phyloP scores from a whole-genome alignment of 1,140 invertebrate genomes.

The Heterodera carotae region DNA sequence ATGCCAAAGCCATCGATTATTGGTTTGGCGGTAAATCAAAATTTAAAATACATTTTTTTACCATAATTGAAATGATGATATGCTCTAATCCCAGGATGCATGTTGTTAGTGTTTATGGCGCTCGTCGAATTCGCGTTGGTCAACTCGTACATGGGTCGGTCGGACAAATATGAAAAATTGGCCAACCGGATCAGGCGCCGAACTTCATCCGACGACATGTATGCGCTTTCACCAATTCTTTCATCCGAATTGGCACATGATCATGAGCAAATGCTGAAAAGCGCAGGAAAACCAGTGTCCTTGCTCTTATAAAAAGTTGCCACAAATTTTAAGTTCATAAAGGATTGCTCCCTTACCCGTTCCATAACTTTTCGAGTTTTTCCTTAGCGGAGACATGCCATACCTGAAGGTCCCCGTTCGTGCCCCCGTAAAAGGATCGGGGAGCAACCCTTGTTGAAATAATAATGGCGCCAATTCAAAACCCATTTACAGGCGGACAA shows the following conservation, averaged over 20 bases:
- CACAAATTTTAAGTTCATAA: not conserved
- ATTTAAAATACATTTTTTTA: not conserved
- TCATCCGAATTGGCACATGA: slow-evolving; percentile 9
- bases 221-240: slow-evolving; percentile 6
- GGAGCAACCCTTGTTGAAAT: no score
- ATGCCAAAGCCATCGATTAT: slow-evolving; percentile 49
- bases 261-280: slow-evolving; percentile 25
- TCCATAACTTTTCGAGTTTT: not conserved
- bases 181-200: slow-evolving; percentile 25
- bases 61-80: no score
- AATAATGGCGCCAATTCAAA: not conserved
- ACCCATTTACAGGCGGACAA: no score
- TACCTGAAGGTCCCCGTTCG: no score
- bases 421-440: no score
- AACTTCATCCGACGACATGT: not conserved
- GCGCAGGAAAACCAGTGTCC: slow-evolving; percentile 24
- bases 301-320: slow-evolving; percentile 16
- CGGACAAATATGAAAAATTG: slow-evolving; percentile 60
- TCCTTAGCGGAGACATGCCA: no score
- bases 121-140: slow-evolving; percentile 61
- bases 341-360: not conserved
- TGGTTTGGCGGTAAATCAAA: slow-evolving; percentile 49
- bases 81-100: slow-evolving; percentile 29
- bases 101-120: slow-evolving; percentile 58
- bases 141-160: slow-evolving; percentile 61